These are phyloP conservation scores for Bolborhynchus lineola DNA, from an alignment of 2,113 vertebrate genomes.

Conservation along the genomic window DNA sequence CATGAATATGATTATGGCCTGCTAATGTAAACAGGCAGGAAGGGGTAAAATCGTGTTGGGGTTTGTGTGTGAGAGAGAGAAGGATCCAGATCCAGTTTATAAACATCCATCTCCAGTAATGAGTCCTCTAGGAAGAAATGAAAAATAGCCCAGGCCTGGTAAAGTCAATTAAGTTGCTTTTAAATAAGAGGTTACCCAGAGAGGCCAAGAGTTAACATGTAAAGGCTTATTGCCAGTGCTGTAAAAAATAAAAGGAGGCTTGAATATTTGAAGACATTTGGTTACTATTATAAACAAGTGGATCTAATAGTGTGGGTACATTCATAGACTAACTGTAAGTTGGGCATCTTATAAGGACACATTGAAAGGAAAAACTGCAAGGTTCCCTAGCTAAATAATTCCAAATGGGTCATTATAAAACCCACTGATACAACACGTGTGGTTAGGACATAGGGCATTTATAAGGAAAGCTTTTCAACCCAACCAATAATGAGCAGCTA, in stretches of 20 bases:
- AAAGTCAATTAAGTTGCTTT: slow-evolving; percentile 65
- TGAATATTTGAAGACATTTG: slow-evolving; percentile 70
- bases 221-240: slow-evolving; percentile 40
- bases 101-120: slow-evolving; percentile 30
- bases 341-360: slow-evolving; percentile 57
- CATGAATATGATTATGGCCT: slow-evolving; percentile 12
- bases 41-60: slow-evolving; percentile 29
- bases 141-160: slow-evolving; percentile 54
- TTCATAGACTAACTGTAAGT: slow-evolving; percentile 59
- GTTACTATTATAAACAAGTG: slow-evolving; percentile 72
- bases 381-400: slow-evolving; percentile 67
- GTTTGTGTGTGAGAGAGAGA: slow-evolving; percentile 3
- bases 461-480: slow-evolving; percentile 37
- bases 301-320: slow-evolving; percentile 56
- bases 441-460: slow-evolving; percentile 15
- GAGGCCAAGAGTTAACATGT: slow-evolving; percentile 57
- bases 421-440: slow-evolving; percentile 23
- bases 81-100: slow-evolving; percentile 50
- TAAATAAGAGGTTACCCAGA: slow-evolving; percentile 61
- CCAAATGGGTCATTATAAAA: slow-evolving; percentile 71
- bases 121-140: slow-evolving; percentile 59
- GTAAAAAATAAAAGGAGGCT: slow-evolving; percentile 56
- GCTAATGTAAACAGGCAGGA: slow-evolving; percentile 52
- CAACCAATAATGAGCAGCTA: slow-evolving; percentile 57
- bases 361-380: slow-evolving; percentile 50